These are phyloP conservation scores for Capricornis sumatraensis DNA, from an alignment of 2,113 vertebrate species.

Conservation along the genomic window DNA sequence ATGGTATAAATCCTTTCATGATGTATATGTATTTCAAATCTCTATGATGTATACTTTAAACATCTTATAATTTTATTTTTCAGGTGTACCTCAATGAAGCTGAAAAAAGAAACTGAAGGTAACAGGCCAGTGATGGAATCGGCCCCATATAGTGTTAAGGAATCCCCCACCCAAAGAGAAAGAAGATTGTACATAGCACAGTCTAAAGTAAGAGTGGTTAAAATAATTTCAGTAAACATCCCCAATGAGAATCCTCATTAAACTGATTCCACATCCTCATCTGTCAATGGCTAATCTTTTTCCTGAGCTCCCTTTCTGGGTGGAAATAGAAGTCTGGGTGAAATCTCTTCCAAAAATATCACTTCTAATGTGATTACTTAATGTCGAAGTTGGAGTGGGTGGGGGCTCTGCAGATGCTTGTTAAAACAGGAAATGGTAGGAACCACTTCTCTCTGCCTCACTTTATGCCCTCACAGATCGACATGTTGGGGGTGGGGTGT, in stretches of 20 bases:
- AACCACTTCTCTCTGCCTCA: background rate
- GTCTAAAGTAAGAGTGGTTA: background rate
- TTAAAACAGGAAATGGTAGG: background rate
- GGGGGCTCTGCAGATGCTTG: background rate
- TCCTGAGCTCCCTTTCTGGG: background rate
- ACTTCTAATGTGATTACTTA: background rate
- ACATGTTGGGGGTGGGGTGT: background rate
- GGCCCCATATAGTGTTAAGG: background rate
- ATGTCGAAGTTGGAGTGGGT: background rate
- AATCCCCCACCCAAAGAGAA: background rate
- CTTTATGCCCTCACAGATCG: background rate
- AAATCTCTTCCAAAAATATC: background rate
- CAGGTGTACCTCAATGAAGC: background rate
- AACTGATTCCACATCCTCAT: background rate
- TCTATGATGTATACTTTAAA: background rate
- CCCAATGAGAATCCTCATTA: background rate
- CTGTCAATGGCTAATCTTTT: background rate
- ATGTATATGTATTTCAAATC: background rate
- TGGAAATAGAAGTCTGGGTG: background rate
- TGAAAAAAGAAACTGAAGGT: background rate
- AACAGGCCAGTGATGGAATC: background rate
- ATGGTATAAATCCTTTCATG: background rate
- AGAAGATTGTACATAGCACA: background rate
- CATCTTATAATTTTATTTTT: background rate
- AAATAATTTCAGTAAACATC: background rate